Percentiles rank a stretch among this genome's conserved stretches.
These are phyloP conservation scores for Pedionomus torquatus DNA, from an alignment of 2,113 vertebrate species.

Conservation along the genomic window DNA sequence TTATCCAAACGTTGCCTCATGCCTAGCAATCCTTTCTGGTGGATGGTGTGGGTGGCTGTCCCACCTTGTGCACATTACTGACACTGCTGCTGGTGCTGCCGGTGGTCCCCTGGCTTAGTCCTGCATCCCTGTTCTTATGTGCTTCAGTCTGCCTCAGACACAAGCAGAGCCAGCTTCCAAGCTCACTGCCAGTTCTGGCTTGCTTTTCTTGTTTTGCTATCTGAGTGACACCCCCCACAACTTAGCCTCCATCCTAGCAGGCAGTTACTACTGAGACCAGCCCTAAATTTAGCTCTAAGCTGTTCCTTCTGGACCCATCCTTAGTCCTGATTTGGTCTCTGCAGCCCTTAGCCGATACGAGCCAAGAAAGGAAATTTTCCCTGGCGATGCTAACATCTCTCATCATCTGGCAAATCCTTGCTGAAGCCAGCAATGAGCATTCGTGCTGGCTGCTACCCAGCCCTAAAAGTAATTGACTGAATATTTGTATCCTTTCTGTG, in stretches of 20 bases:
- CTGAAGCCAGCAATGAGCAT: background rate
- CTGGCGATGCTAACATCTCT: background rate
- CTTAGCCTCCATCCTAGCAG: background rate
- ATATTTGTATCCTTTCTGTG: slow-evolving; percentile 15
- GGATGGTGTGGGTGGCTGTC: background rate
- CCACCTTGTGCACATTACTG: background rate
- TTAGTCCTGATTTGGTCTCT: slow-evolving; percentile 40
- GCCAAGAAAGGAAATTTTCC: slow-evolving; percentile 58
- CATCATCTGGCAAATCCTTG: background rate
- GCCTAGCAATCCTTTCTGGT: too few relatives aligned
- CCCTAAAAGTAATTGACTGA: background rate
- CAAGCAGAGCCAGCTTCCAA: background rate
- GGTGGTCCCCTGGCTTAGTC: background rate
- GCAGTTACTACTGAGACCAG: background rate
- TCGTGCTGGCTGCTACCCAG: slow-evolving; percentile 27
- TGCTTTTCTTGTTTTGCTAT: background rate
- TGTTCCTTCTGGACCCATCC: background rate
- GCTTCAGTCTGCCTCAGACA: fast-evolving
- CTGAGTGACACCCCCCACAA: background rate
- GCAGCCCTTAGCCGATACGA: background rate
- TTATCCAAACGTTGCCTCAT: background rate
- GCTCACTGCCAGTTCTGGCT: background rate
- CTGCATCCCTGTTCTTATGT: background rate
- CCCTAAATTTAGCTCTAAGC: slow-evolving; percentile 36
- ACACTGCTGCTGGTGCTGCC: background rate